These are phyloP conservation scores for Leptinotarsa lineolata DNA, from an alignment of 1,140 invertebrate species.

Conservation along the genomic window DNA sequence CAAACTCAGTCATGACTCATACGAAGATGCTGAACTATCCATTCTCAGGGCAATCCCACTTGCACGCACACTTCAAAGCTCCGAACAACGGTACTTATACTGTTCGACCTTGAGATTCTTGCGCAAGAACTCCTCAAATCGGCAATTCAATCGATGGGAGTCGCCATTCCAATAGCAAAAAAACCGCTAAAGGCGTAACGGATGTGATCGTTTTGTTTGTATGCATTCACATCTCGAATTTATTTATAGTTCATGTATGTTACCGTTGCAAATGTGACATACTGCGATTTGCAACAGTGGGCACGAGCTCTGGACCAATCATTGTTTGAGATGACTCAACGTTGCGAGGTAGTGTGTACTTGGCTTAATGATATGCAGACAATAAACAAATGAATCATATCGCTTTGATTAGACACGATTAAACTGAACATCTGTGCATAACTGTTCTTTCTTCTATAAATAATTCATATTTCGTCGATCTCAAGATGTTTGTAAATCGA, in stretches of 20 bases:
- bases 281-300: too few relatives aligned
- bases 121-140: background rate
- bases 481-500: background rate
- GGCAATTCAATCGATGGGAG: background rate
- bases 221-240: background rate
- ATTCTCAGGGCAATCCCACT: background rate
- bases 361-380: background rate
- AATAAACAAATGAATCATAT: background rate
- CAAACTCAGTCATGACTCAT: background rate
- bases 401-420: background rate
- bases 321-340: background rate
- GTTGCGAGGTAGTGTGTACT: background rate
- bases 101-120: background rate
- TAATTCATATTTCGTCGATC: background rate
- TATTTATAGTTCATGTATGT: too few relatives aligned
- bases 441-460: background rate
- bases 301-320: background rate
- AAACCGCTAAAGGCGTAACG: background rate
- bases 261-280: too few relatives aligned
- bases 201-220: background rate
- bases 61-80: background rate
- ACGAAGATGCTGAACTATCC: background rate
- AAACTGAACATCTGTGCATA: background rate
- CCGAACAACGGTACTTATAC: background rate
- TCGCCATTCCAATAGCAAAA: background rate